Evolutionary conservation across 2,797 vertebrate species (phyloP).

Genomic region (Typhlichthys subterraneus): DNA sequence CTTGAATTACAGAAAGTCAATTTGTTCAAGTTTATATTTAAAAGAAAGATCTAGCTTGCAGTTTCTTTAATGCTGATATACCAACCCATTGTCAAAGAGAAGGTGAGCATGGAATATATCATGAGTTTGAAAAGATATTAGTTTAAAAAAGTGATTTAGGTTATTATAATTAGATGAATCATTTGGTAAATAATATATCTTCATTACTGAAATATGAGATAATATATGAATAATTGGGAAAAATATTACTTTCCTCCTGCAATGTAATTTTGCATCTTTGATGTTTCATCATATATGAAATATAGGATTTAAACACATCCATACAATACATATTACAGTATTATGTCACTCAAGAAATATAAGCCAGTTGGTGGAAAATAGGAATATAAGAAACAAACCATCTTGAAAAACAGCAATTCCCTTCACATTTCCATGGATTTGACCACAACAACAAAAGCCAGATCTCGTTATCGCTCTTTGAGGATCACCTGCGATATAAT

Average conservation of each 20-base stretch:
- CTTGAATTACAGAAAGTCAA: slow-evolving; percentile 62
- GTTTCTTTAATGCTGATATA: slow-evolving; percentile 55
- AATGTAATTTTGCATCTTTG: slow-evolving; percentile 35
- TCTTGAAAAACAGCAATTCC: slow-evolving; percentile 56
- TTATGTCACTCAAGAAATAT: slow-evolving; percentile 23
- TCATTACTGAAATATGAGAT: slow-evolving; percentile 62
- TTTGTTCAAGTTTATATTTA: slow-evolving; percentile 59
- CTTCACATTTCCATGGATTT: slow-evolving; percentile 54
- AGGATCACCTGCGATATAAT: slow-evolving; percentile 52
- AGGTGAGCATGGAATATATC: slow-evolving; percentile 63
- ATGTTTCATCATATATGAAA: too few species aligned
- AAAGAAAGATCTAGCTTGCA: slow-evolving; percentile 42
- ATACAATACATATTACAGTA: too few species aligned
- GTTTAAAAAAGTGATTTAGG: slow-evolving; percentile 41
- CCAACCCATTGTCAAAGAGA: slow-evolving; percentile 57
- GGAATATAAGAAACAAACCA: slow-evolving; percentile 59
- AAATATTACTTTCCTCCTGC: slow-evolving; percentile 32
- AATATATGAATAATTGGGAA: slow-evolving; percentile 45
- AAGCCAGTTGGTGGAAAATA: slow-evolving; percentile 47
- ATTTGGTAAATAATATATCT: slow-evolving; percentile 60
- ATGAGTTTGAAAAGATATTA: slow-evolving; percentile 75
- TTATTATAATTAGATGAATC: slow-evolving; percentile 58
- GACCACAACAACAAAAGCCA: slow-evolving; percentile 57
- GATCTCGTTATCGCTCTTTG: slow-evolving; percentile 68
- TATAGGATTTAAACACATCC: too few species aligned